Evolutionary conservation across 2,888 invertebrate genomes (phyloP), one percentile per base, ranked within the genome.

Genomic region (Drosophila mimetica): DNA sequence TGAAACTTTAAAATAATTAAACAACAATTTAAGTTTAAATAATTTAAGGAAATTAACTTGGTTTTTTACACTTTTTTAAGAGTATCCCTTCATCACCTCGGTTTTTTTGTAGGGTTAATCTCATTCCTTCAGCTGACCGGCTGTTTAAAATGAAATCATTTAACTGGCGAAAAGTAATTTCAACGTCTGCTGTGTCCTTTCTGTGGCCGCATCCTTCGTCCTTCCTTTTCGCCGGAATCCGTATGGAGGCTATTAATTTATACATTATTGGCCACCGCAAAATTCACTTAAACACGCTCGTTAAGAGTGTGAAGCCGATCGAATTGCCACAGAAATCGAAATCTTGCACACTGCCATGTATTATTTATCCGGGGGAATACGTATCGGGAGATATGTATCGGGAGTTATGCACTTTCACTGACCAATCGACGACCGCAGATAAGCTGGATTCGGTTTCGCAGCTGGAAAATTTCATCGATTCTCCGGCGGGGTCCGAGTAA

Each of bases 211-310:
- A 6, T 22, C 22, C 25, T 25, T 25, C 25, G 25, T 57, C 42
- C 20, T 52, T 36, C 36, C 6, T 20, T 20, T 44, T 37, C 6
- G n/a, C 3, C 18, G 34, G 6, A 9, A 14, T 18, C 8, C 30
- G 32, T 8, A 16, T 18, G 41, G 36, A 48, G 30, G 52, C 52
- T 36, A 53, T 84, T 84, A 75, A 81, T 86, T 86, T 84, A 86
- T 86, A 71, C 61, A 71, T 58, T 63, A 75, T 48, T 65, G 71
- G 60, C 54, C 63, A 73, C 86, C 86, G 54, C 84, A 71, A 77
- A 77, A 77, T 77, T 87, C 81, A 84, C 85, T 81, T 80, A 74
- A 86, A 81, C 61, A 55, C 52, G 32, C 58, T 50, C 39, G 65
- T 44, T 51, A 47, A 66, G 41, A 48, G 57, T 48, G 69, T 32